A percentile compares a stretch with the other conserved stretches of the same genome.
These are phyloP conservation scores for Serilophus lunatus DNA, from an alignment of 2,113 vertebrate genomes.

Conservation along the genomic window DNA sequence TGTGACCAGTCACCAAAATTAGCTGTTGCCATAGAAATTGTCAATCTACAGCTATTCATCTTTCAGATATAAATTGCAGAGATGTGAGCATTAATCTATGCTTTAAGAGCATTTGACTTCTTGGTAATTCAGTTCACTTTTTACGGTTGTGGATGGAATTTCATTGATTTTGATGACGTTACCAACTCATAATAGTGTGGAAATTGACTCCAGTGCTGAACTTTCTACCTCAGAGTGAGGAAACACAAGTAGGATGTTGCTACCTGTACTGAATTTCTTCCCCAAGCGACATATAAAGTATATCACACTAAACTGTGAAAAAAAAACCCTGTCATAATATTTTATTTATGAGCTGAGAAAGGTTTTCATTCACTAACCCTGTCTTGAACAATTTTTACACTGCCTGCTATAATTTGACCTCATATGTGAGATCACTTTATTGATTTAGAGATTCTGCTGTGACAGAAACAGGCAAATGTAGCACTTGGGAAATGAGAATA, in stretches of 20 bases:
- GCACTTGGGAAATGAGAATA: neutral
- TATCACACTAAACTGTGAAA: neutral
- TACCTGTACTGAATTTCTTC: neutral
- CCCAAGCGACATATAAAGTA: slow-evolving; percentile 8
- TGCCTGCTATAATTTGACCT: neutral
- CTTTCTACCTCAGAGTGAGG: neutral
- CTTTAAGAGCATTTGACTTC: neutral
- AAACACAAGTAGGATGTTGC: neutral
- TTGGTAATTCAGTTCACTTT: neutral
- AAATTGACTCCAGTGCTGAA: neutral
- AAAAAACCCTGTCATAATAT: neutral
- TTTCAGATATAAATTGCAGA: neutral
- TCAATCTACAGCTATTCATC: neutral
- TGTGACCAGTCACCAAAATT: neutral
- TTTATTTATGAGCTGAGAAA: neutral
- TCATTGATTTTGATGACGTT: neutral
- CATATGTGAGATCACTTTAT: neutral
- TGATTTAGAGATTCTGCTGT: neutral
- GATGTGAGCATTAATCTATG: neutral
- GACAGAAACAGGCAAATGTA: neutral
- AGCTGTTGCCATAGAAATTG: neutral
- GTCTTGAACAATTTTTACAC: neutral
- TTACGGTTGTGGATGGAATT: neutral
- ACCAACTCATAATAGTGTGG: neutral
- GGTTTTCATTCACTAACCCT: neutral